A percentile compares a stretch with the other conserved stretches of the same genome.
Conservation (phyloP, 2,888 invertebrate genomes). For the Ceramica pisi region DNA sequence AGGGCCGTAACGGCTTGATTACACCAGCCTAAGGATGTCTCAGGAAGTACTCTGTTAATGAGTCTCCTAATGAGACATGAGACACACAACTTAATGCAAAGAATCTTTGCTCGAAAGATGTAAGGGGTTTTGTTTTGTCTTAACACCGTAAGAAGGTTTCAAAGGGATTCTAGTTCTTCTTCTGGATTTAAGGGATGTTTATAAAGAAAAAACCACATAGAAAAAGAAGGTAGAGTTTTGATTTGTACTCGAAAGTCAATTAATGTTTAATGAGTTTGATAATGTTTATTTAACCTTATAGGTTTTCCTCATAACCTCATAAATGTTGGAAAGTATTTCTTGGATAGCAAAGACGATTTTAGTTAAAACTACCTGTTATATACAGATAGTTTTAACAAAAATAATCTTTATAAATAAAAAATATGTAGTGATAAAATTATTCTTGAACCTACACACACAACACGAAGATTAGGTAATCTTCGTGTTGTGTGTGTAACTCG, state of each 20-base stretch:
- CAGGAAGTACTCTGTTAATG: constrained; percentile 48
- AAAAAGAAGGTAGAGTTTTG: no score
- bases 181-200: no score
- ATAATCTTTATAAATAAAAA: not conserved
- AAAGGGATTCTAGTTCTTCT: no score
- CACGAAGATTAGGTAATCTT: constrained; percentile 25
- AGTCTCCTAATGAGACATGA: constrained; percentile 43
- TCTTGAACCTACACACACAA: not conserved
- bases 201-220: no score
- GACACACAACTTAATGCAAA: constrained; percentile 35
- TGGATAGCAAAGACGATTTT: no score
- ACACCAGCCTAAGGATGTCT: constrained; percentile 44
- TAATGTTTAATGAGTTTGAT: not conserved
- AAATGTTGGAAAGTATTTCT: no score
- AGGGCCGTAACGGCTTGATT: constrained; percentile 50
- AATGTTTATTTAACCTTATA: not conserved
- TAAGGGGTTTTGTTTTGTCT: no score
- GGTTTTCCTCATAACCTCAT: no score
- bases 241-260: no score
- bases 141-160: not conserved
- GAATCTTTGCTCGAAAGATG: constrained; percentile 9
- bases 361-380: no score
- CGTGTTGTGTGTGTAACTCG: no score
- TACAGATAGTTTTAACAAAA: not conserved
- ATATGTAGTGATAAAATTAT: no score